phyloP scores from a whole-genome alignment of 2,797 vertebrate genomes.

The Protonibea diacanthus region DNA sequence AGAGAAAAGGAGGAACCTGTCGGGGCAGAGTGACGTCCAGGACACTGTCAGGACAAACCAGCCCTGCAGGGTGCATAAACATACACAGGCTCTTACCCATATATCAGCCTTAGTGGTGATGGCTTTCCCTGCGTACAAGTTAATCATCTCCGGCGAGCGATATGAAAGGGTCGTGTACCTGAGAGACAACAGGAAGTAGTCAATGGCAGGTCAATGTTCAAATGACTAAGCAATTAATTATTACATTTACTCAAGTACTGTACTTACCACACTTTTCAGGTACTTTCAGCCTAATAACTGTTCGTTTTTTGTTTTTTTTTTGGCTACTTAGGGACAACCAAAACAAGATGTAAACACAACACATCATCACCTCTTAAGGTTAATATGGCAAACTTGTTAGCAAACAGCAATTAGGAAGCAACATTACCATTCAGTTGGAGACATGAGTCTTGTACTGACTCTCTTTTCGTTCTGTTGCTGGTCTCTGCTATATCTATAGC shows the following conservation, averaged over 20 bases:
- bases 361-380: background rate
- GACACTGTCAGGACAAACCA: constrained; percentile 40
- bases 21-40: constrained; percentile 20
- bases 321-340: background rate
- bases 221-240: background rate
- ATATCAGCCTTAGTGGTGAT: constrained; percentile 99
- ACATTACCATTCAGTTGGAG: background rate
- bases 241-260: background rate
- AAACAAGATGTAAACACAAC: background rate
- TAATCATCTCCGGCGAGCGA: constrained; percentile 98
- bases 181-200: constrained; percentile 28
- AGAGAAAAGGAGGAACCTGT: constrained; percentile 42
- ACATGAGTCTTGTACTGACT: no score
- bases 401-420: background rate
- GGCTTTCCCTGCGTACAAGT: constrained; percentile 95
- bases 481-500: no score
- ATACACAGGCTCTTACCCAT: constrained; percentile 88
- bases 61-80: constrained; percentile 28
- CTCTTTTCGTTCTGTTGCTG: background rate
- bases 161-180: constrained; percentile 99
- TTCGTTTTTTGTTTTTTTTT: background rate
- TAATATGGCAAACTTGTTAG: background rate
- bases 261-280: background rate
- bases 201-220: background rate
- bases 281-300: background rate